Percentiles rank a stretch among this genome's conserved stretches.
These are phyloP conservation scores for Pseudolycoriella hygida DNA, from an alignment of 2,888 invertebrate species.

Conservation along the genomic window DNA sequence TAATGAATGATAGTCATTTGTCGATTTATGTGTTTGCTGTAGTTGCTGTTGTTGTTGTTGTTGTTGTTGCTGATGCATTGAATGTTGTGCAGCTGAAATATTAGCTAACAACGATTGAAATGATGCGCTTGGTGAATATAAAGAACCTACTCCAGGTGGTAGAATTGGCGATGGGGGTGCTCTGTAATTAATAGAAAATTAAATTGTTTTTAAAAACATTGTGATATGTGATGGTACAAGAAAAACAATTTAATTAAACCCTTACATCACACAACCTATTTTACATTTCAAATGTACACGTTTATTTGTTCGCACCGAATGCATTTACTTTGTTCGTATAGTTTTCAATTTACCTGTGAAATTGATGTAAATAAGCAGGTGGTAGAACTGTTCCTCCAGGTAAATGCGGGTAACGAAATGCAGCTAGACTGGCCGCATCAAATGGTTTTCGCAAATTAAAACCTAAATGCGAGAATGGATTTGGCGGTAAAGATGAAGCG, in stretches of 20 bases:
- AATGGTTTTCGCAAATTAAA: slow-evolving; percentile 60
- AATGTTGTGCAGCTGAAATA: slow-evolving; percentile 41
- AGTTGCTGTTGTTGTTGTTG: slow-evolving; percentile 3
- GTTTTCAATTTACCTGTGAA: slow-evolving; percentile 28
- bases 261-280: too few species aligned
- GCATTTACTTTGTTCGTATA: too few species aligned
- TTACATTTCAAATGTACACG: too few species aligned
- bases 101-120: slow-evolving; percentile 77
- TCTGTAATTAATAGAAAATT: slow-evolving; percentile 22
- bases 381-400: slow-evolving; percentile 33
- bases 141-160: slow-evolving; percentile 38
- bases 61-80: slow-evolving; percentile 4
- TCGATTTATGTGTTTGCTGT: background rate
- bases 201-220: background rate
- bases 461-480: slow-evolving; percentile 62
- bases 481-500: slow-evolving; percentile 54
- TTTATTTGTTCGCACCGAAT: background rate
- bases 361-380: slow-evolving; percentile 39
- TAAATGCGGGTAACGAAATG: slow-evolving; percentile 50
- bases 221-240: background rate
- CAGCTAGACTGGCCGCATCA: slow-evolving; percentile 45
- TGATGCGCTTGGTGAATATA: slow-evolving; percentile 41
- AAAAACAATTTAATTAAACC: background rate
- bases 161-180: slow-evolving; percentile 42
- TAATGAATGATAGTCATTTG: too few species aligned